phyloP scores from a whole-genome alignment of 2,113 vertebrate species.

The Oreochromis niloticus region DNA sequence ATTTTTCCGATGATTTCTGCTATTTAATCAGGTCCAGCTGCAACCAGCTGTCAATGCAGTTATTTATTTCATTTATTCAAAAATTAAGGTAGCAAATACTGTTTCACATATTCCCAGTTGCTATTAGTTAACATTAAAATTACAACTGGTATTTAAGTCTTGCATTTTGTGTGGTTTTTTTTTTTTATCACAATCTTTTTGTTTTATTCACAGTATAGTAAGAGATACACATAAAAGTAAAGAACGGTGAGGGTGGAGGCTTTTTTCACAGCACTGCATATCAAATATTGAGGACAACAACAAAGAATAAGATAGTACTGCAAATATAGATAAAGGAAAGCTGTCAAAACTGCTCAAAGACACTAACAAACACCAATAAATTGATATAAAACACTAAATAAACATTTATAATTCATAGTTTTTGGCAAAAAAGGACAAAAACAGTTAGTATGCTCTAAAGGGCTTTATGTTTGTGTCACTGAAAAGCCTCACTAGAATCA shows the following conservation, averaged over 20 bases:
- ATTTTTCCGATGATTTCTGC: neutral
- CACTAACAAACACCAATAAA: neutral
- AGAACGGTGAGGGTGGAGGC: neutral
- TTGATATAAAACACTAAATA: neutral
- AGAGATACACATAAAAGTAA: neutral
- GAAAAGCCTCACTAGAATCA: neutral
- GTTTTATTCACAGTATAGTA: neutral
- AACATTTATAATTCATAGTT: neutral
- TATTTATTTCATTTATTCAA: neutral
- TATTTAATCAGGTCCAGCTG: neutral
- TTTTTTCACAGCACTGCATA: neutral
- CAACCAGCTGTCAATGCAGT: neutral
- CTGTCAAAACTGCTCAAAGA: neutral
- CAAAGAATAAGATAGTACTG: neutral
- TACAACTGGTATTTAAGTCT: neutral
- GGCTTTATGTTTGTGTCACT: neutral
- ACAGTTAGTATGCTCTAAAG: neutral
- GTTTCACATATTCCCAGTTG: neutral
- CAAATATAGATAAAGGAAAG: neutral
- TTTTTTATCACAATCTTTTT: neutral
- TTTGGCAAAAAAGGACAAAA: neutral
- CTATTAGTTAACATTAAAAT: neutral
- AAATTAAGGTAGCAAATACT: neutral
- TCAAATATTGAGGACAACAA: neutral
- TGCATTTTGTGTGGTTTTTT: neutral